Evolutionary conservation across 2,888 invertebrate species (phyloP), one percentile per base, ranked within the genome.

Genomic region (Spilosoma lubricipeda): DNA sequence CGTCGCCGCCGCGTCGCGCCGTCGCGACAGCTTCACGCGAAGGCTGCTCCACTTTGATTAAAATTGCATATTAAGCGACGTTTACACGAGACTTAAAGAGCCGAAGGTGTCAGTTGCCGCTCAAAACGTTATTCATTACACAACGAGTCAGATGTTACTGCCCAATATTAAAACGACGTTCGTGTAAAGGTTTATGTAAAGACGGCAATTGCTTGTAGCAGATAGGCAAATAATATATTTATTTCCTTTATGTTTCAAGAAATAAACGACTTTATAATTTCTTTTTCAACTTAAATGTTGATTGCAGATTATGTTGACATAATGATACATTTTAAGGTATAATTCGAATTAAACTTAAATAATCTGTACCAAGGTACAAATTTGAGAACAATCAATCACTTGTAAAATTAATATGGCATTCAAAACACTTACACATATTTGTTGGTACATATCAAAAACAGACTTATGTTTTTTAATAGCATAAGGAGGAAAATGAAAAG

Each of bases 31-130:
- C 93, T 92, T 84, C 87, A 90, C 91, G 90, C 93, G 93, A 96
- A 91, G 88, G 87, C 88, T 93, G 94, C 93, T 94, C 94, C 89
- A 94, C 94, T 94, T 93, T 87, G 89, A 92, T 90, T 89, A 88
- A 90, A 91, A 93, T 90, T 92, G 91, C 92, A 92, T 90, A 90
- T 90, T 89, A 89, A 90, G 87, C 80, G 82, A 82, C 87, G 82
- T 80, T 81, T 83, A 85, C 82, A 85, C 82, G 85, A 85, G 80
- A 84, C 78, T 85, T 83, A 80, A 65, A 81, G 76, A 80, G 82
- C 84, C 78, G 82, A 75, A 85, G 82, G 82, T 85, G 81, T 81
- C 84, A 85, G 82, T 80, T 83, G 77, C 82, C 81, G 78, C 77
- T 80, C 84, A 81, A 82, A 85, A 85, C 72, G 81, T 78, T 77